Base-by-base conservation (phyloP, 1,140 invertebrate species). In the Brachionus koreanus region DNA sequence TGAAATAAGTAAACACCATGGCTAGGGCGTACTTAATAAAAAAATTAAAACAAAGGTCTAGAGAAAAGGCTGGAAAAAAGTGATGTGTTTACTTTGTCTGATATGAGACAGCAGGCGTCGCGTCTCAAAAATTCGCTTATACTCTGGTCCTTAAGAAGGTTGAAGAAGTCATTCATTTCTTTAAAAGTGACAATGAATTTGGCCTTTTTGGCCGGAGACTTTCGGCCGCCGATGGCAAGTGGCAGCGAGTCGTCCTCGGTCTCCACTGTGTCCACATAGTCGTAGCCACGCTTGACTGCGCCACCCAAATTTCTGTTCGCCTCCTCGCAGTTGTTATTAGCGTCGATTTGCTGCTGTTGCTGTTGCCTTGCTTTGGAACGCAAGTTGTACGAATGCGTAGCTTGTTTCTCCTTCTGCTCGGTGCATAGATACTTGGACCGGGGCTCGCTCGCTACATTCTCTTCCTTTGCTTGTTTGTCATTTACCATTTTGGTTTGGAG, bases 1-100 rank as follows among this genome's bases (percentile, higher is more conserved):
- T 87, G 85, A 91, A 91, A 85, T 91, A 91, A 3, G 88, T 89
- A 87, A 91, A 91, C 4, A 90, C 90, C 90, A 91, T 91, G 4
- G 91, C 90, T 39, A 91, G 84, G 5, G 91, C 86, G 85, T 91
- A 91, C 86, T 90, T 25, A 39, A 29, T 29, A 29, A 29, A 29
- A 2, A 29, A 29, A 29, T 29, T 29, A 83, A 74, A 85, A 84
- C 35, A 82, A 83, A 82, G 83, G 42, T 57, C 13, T 74, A 35
- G 33, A 13, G 29, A 69, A 35, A 52, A 16, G 67, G 5, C 5
- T 75, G 29, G n/a, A 12, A 42, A 19, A 39, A 9, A 12, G 5
- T 23, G 7, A 16, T 29, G 16, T 82, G 29, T 39, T 69, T 85
- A 88, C 87, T 85, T 88, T 88, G 81, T 88, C 87, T 33, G 87